phyloP scores from a whole-genome alignment of 2,113 vertebrate species.

The Lepisosteus osseus region DNA sequence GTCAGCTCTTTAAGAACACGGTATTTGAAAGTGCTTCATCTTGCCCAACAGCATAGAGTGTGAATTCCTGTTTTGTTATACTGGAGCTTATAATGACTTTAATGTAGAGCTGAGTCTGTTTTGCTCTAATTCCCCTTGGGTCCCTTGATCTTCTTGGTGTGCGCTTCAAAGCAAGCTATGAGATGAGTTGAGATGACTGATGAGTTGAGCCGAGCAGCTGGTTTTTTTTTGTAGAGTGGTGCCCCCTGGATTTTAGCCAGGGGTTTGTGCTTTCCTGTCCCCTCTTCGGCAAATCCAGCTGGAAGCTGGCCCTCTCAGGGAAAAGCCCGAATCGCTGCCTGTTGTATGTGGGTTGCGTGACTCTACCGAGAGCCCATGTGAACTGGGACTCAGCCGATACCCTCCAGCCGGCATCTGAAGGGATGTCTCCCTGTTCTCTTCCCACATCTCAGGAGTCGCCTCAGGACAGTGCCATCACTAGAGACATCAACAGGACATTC shows the following conservation, averaged over 20 bases:
- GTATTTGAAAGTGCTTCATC: background rate
- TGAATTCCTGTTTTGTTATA: background rate
- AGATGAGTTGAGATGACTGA: background rate
- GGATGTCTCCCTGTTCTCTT: background rate
- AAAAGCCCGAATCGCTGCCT: too few relatives aligned
- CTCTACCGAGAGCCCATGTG: background rate
- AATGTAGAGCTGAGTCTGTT: background rate
- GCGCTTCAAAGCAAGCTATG: background rate
- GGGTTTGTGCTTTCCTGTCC: background rate
- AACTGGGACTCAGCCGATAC: background rate
- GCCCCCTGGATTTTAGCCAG: background rate
- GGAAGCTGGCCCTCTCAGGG: too few relatives aligned
- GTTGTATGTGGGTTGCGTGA: background rate
- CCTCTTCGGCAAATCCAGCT: too few relatives aligned
- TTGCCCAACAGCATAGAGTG: background rate
- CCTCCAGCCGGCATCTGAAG: background rate
- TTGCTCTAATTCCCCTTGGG: background rate
- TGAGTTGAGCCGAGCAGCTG: background rate
- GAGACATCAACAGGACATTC: conserved; percentile 97
- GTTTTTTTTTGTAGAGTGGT: background rate
- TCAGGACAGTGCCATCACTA: conserved; percentile 96
- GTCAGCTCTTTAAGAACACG: background rate
- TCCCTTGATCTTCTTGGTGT: background rate
- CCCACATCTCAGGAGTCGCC: conserved; percentile 80
- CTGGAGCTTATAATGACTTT: background rate